Evolutionary conservation across 1,140 invertebrate species (phyloP).

Genomic region (Oreohelix idahoensis): DNA sequence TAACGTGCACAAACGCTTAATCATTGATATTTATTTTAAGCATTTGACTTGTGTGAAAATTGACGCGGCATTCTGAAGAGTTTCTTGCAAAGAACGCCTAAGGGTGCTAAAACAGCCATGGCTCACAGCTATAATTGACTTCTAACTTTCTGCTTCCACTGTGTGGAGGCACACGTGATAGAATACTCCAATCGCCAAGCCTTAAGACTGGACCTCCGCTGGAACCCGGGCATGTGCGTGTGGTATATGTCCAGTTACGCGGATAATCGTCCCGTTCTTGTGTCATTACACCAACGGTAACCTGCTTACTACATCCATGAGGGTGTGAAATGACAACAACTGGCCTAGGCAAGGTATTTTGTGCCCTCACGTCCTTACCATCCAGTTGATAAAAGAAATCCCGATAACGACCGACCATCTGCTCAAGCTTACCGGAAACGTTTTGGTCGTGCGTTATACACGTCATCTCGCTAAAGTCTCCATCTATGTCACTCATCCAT

Average conservation of each 20-base stretch:
- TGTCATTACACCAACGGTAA: not conserved
- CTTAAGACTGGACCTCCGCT: not conserved
- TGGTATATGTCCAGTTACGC: not conserved
- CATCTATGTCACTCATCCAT: not conserved
- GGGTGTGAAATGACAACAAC: not conserved
- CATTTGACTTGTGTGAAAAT: no score
- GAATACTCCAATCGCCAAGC: not conserved
- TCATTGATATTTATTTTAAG: no score
- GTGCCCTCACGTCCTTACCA: not conserved
- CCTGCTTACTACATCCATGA: not conserved
- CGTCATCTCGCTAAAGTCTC: not conserved
- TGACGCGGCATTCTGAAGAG: no score
- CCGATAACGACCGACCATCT: not conserved
- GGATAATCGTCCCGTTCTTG: not conserved
- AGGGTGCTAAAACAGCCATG: slow-evolving; percentile 7
- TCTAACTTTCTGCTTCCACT: not conserved
- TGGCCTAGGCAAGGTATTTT: not conserved
- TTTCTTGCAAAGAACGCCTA: no score
- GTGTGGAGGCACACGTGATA: not conserved
- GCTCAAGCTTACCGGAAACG: not conserved
- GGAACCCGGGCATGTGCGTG: not conserved
- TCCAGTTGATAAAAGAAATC: not conserved
- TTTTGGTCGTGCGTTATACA: not conserved
- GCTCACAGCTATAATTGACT: not conserved
- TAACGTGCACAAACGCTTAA: no score